Evolutionary conservation across 2,113 vertebrate genomes (phyloP), one percentile per base, ranked within the genome.

Genomic region (Paramormyrops kingsleyae): DNA sequence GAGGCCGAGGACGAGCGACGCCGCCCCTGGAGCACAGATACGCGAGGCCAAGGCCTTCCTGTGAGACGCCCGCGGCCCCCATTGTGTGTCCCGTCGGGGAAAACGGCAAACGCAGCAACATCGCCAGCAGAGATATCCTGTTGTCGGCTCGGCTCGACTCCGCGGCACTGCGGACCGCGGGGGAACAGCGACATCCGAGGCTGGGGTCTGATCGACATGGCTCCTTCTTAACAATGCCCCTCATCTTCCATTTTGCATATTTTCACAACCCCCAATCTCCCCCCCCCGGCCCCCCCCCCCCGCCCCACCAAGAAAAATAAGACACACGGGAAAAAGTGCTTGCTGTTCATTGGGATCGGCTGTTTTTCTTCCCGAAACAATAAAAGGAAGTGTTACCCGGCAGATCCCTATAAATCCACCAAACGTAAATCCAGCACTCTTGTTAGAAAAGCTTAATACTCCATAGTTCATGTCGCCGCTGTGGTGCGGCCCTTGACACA

Each of bases 401-500:
- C 88, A 83, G 66, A 80, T 77, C 62, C 52, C 24, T 44, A 62
- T 52, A 87, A 87, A 87, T 27, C 50, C 85, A 53, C 15, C 47
- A 56, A 52, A 35, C 27, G 19, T 87, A 27, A 87, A 53, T 87
- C 44, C 21, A n/a, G 21, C 39, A 3, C 35, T 17, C 47, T 31
- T 12, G 31, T 80, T 89, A 83, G 8, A 35, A 87, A 44, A 15
- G 50, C 50, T 17, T 31, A 62, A 50, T 35, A 53, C 3, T 27
- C 53, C 66, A 13, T 13, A 47, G 52, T 50, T 88, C 15, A 17
- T 52, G 92, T 87, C 88, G 66, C 83, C 83, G 44, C 77, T 89
- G 91, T 42, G 89, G 86, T 87, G 88, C 35, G 90, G 92, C 93
- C 90, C 92, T 50, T 21, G 53, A 91, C 93, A 91, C 86, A 80